Conservation (phyloP, 2,113 vertebrate genomes). For the Neodon shergylaensis region DNA sequence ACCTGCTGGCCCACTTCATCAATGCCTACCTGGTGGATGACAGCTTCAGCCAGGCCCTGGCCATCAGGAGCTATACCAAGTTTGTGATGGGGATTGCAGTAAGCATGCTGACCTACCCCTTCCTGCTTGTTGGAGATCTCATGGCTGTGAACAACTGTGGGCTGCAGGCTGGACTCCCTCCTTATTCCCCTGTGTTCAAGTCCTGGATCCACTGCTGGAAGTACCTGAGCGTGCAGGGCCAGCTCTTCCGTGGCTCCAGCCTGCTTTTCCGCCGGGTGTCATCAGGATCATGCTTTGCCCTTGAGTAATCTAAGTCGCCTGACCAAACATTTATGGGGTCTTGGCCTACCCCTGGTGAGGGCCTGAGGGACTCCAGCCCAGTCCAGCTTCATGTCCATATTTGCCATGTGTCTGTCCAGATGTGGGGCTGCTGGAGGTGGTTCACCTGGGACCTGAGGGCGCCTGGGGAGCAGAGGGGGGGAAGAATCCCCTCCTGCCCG, state of each 20-base stretch:
- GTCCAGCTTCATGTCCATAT: constrained; percentile 44
- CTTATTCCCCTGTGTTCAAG: constrained; percentile 87
- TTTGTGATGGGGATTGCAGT: constrained; percentile 94
- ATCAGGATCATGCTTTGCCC: constrained; percentile 77
- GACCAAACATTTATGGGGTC: background rate
- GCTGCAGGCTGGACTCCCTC: constrained; percentile 90
- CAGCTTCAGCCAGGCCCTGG: constrained; percentile 92
- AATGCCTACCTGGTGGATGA: constrained; percentile 94
- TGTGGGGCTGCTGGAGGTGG: background rate
- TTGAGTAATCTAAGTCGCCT: constrained; percentile 76
- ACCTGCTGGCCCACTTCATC: constrained; percentile 94
- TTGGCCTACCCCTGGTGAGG: constrained; percentile 25
- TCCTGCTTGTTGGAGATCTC: constrained; percentile 92
- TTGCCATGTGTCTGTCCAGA: constrained; percentile 54
- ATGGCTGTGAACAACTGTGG: constrained; percentile 96
- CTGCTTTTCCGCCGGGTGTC: constrained; percentile 92
- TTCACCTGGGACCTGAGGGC: background rate
- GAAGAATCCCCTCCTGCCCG: background rate
- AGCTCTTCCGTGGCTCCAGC: constrained; percentile 93
- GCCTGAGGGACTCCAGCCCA: constrained; percentile 31
- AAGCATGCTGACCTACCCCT: constrained; percentile 92
- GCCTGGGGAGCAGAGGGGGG: background rate
- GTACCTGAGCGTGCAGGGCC: constrained; percentile 90
- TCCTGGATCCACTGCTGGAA: constrained; percentile 94
- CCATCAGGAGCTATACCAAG: constrained; percentile 93